A percentile compares a stretch with the other conserved stretches of the same genome.
phyloP scores from a whole-genome alignment of 1,140 invertebrate genomes.

The Bemisia tabaci region DNA sequence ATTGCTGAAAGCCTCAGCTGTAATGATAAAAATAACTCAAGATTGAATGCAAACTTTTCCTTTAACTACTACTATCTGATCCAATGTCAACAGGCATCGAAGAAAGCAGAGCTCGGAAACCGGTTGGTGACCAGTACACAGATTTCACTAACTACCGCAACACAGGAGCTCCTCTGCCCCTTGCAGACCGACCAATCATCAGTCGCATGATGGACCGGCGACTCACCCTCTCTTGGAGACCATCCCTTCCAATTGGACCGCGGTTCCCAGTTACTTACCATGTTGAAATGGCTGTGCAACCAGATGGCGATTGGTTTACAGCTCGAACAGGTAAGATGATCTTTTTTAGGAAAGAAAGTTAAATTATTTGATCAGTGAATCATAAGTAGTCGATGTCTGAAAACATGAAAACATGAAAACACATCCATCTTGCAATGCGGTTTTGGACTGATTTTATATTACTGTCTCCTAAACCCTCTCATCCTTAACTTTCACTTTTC shows the following conservation, averaged over 20 bases:
- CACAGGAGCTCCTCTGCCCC: conserved; percentile 62
- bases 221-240: conserved; percentile 79
- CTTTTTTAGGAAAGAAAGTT: not conserved
- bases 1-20: too few relatives aligned
- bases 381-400: too few relatives aligned
- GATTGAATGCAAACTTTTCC: too few relatives aligned
- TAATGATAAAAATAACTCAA: too few relatives aligned
- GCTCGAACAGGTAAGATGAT: conserved; percentile 44
- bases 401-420: too few relatives aligned
- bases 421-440: too few relatives aligned
- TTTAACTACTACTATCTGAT: too few relatives aligned
- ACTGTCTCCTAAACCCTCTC: too few relatives aligned
- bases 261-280: conserved; percentile 79
- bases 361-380: not conserved
- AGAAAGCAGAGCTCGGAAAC: conserved; percentile 50
- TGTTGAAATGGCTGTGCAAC: conserved; percentile 82
- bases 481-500: too few relatives aligned
- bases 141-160: conserved; percentile 72
- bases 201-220: conserved; percentile 72
- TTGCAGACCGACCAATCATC: conserved; percentile 77
- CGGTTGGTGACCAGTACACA: conserved; percentile 62
- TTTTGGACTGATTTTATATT: too few relatives aligned
- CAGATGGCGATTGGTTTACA: conserved; percentile 77
- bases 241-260: conserved; percentile 66
- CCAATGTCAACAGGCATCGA: not conserved